Evolutionary conservation across 1,140 invertebrate species (phyloP), one percentile per base, ranked within the genome.

Genomic region (Penaeus vannamei): DNA sequence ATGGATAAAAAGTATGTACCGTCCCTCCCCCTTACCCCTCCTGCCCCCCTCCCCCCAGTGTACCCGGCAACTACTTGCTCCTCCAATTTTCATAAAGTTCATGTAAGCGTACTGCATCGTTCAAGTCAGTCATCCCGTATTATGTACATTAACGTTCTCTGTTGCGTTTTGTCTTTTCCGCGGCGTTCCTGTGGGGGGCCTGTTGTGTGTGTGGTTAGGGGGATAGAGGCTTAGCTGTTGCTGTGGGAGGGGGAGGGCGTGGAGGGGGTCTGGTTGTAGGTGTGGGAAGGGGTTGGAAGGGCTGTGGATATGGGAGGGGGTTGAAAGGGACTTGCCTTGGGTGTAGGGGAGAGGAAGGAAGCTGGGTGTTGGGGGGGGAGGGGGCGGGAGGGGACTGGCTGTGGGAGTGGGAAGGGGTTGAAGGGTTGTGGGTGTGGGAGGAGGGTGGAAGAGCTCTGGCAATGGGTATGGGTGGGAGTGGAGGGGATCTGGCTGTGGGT

Each of bases 51-150:
- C 8, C n/a, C 53, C 81, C 81, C 81, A 26, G 20, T 7, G 26
- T 14, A 23, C 72, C 10, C 79, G 17, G 76, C 83, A 83, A 82
- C 80, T 72, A 82, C 86, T 26, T 46, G 32, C 60, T 83, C 22
- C 42, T 81, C 86, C 86, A 87, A 87, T 87, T 83, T 87, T 82
- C 86, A 87, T 87, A 87, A 87, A 87, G 86, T 82, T 87, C 42
- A 64, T 87, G 42, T 72, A 83, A 79, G 69, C n/a, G 86, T 66
- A 81, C 14, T 82, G 86, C 59, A 69, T 83, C 86, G 61, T 53
- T 46, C 61, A 81, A 87, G 86, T 87, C 86, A 66, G 85, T 82
- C 79, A 69, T 80, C 79, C 32, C 77, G 81, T 87, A 83, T 87
- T 87, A 87, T 66, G 29, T 61, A 60, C 29, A 59, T 80, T 62